Evolutionary conservation across 2,888 invertebrate genomes (phyloP).

Genomic region (Nomada fabriciana): DNA sequence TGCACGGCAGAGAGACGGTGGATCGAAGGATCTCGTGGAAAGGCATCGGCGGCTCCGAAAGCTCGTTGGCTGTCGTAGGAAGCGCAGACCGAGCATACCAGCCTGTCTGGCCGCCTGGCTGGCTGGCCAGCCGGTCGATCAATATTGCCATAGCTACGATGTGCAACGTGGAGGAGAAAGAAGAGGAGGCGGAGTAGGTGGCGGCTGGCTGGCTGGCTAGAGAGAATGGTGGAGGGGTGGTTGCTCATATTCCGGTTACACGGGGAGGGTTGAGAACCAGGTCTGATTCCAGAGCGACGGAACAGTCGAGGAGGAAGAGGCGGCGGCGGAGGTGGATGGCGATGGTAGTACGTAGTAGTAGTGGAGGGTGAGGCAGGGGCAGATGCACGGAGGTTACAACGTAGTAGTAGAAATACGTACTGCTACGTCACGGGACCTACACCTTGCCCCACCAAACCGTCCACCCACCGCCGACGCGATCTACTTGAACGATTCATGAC

Average conservation of each 20-base stretch:
- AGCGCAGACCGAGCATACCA: conserved; percentile 59
- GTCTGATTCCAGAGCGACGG: conserved; percentile 51
- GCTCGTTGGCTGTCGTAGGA: conserved; percentile 66
- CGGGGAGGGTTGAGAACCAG: conserved; percentile 67
- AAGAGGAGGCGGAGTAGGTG: conserved; percentile 64
- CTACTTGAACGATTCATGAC: conserved; percentile 73
- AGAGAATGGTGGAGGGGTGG: conserved; percentile 59
- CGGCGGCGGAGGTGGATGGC: not conserved
- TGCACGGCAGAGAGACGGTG: conserved; percentile 14
- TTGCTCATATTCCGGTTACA: conserved; percentile 74
- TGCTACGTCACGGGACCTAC: conserved; percentile 74
- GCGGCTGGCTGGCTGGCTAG: conserved; percentile 70
- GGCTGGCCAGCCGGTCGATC: conserved; percentile 73
- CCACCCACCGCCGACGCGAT: conserved; percentile 52
- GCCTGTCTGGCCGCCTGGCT: conserved; percentile 58
- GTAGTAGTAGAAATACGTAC: conserved; percentile 74
- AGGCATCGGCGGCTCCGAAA: conserved; percentile 64
- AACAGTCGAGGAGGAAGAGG: not conserved
- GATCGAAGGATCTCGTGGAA: conserved; percentile 60
- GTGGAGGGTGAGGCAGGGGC: conserved; percentile 1
- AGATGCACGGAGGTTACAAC: conserved; percentile 64
- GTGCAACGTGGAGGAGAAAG: conserved; percentile 76
- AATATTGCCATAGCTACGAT: conserved; percentile 83
- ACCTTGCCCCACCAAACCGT: conserved; percentile 66
- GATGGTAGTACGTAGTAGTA: not conserved